Conservation (phyloP, 2,888 invertebrate genomes). For the Adelognathus sp. region DNA sequence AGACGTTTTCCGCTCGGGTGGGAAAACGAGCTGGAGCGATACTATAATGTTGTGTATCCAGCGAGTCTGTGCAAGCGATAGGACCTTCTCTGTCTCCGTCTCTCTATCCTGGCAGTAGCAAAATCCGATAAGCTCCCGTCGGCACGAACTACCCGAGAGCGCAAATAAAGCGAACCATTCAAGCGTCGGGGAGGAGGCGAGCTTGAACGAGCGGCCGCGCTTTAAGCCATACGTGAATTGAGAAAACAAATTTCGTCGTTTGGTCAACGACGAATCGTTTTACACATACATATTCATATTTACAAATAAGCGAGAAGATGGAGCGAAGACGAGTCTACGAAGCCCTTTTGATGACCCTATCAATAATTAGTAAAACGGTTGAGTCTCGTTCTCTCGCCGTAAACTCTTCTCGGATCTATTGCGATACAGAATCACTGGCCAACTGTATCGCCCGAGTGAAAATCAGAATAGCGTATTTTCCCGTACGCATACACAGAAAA, state of each 20-base stretch:
- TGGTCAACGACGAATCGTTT: neutral
- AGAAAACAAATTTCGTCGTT: constrained; percentile 40
- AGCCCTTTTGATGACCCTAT: constrained; percentile 37
- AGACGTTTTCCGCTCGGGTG: neutral
- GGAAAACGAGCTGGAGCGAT: constrained; percentile 13
- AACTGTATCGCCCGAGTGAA: neutral
- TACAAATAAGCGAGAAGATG: neutral
- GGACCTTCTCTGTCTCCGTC: neutral
- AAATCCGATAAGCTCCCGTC: constrained; percentile 45
- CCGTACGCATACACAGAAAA: too few relatives aligned
- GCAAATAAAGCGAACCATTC: neutral
- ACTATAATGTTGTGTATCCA: constrained; percentile 15
- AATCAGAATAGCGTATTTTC: too few relatives aligned
- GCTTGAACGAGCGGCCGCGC: constrained; percentile 9
- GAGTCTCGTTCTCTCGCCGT: neutral
- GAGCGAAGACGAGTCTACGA: neutral
- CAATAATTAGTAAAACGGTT: constrained; percentile 42
- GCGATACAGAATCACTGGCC: constrained; percentile 1
- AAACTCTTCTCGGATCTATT: neutral
- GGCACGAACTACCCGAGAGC: constrained; percentile 3
- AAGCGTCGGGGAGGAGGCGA: neutral
- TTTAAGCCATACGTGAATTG: neutral
- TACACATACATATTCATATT: neutral
- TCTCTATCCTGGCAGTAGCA: constrained; percentile 16
- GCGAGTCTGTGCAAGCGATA: constrained; percentile 36